Evolutionary conservation across 2,113 vertebrate species (phyloP), one percentile per base, ranked within the genome.

Genomic region (Perognathus longimembris): DNA sequence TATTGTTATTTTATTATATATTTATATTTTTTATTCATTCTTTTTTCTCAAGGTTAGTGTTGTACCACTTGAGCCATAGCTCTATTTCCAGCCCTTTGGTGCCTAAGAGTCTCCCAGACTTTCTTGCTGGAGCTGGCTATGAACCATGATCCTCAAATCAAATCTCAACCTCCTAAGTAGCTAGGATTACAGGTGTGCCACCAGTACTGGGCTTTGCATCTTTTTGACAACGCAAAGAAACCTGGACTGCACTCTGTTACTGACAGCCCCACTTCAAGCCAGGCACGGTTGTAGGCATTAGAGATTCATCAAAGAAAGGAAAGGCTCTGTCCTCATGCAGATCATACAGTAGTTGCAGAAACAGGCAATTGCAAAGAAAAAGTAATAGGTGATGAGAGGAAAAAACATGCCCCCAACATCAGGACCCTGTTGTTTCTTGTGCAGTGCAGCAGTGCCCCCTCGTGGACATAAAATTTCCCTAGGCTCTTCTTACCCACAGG

Each of bases 371-470:
- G 34, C 10, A 34, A 10, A 45, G 32, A 30, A 64, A 42, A 15
- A 11, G 2, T 10, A 28, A 7, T 7, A 26, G 30, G 6, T 21
- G 10, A 20, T 1, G 32, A 32, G 38, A 22, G 34, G 36, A 38
- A 85, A 78, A 0, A 38, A 22, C 22, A 8, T 54, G 12, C 50
- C 17, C 50, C 17, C 1, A 54, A 54, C 15, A 54, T 14, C 0
- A 22, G 0, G 28, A 2, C 28, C 28, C 4, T 0, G 7, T 32
- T 38, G 0, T 0, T 74, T 93, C 71, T 92, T 22, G 3, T 32
- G 34, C 42, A 24, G 36, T 45, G 7, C 6, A 22, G 42, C 61
- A 85, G 74, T 79, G n/a, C 92, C 91, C 1, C 92, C 95, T 96
- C 63, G 85, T 6, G 96, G 82, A 22, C 14, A 36, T 12, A 40